Evolutionary conservation across 2,888 invertebrate species (phyloP).

Genomic region (Microctonus aethiopoides): DNA sequence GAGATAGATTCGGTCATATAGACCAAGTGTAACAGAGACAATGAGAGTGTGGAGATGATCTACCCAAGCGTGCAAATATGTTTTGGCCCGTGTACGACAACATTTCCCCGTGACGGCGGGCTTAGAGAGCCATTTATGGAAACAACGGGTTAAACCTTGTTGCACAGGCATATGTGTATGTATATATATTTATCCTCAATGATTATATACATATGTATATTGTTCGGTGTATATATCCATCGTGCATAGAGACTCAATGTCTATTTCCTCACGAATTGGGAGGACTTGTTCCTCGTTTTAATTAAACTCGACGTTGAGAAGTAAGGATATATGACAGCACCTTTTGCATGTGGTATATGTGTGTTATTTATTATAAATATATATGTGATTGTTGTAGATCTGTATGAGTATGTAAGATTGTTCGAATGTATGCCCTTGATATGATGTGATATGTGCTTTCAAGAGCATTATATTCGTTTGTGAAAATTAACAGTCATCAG

Average conservation of each 20-base stretch:
- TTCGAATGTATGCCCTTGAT: slow-evolving; percentile 26
- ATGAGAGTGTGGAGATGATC: background rate
- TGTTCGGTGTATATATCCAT: slow-evolving; percentile 9
- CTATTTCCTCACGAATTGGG: slow-evolving; percentile 43
- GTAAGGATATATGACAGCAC: slow-evolving; percentile 40
- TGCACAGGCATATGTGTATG: slow-evolving; percentile 5
- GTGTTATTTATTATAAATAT: background rate
- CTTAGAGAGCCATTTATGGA: slow-evolving; percentile 56
- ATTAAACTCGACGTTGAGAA: slow-evolving; percentile 54
- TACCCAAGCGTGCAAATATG: slow-evolving; percentile 18
- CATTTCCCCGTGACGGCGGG: slow-evolving; percentile 20
- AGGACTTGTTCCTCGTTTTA: slow-evolving; percentile 63
- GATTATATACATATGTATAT: no score
- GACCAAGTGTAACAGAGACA: background rate
- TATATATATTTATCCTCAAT: background rate
- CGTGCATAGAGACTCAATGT: slow-evolving; percentile 38
- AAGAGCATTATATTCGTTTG: slow-evolving; percentile 23
- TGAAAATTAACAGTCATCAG: slow-evolving; percentile 42
- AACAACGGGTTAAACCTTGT: slow-evolving; percentile 59
- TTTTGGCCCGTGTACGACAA: slow-evolving; percentile 34
- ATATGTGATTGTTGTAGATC: no score
- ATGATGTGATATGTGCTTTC: slow-evolving; percentile 18
- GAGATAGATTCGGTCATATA: background rate
- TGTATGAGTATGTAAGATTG: background rate
- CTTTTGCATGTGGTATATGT: slow-evolving; percentile 29